Conservation (phyloP, 2,797 vertebrate species). For the Typhlichthys eigenmanni region DNA sequence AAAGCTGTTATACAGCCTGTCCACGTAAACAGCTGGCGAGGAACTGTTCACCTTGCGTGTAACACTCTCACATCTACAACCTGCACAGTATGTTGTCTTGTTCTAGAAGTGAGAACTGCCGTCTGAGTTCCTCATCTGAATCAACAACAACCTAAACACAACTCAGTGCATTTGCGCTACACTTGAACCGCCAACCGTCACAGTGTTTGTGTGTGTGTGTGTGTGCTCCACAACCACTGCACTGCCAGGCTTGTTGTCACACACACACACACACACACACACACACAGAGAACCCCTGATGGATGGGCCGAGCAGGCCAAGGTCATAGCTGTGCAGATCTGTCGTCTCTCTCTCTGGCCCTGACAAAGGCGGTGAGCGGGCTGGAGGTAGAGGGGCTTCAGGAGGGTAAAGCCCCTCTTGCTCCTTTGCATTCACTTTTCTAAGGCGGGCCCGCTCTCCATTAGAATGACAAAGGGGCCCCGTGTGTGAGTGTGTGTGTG, state of each 20-base stretch:
- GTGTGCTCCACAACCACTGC: slow-evolving; percentile 50
- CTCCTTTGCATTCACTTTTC: slow-evolving; percentile 80
- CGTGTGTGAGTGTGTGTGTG: slow-evolving; percentile 32
- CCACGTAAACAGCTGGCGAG: too few species aligned
- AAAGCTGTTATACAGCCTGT: too few species aligned
- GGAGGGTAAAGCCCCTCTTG: slow-evolving; percentile 73
- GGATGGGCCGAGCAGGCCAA: slow-evolving; percentile 81
- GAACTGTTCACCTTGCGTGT: too few species aligned
- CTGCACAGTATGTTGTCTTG: too few species aligned
- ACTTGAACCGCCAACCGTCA: slow-evolving; percentile 27
- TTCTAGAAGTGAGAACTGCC: too few species aligned
- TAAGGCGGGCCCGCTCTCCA: slow-evolving; percentile 66
- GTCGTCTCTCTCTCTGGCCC: slow-evolving; percentile 67
- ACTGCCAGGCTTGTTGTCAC: neutral
- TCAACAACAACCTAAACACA: neutral
- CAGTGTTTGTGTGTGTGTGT: slow-evolving; percentile 40
- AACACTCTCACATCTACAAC: too few species aligned
- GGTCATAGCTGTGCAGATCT: slow-evolving; percentile 79
- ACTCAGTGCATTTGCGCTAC: slow-evolving; percentile 56
- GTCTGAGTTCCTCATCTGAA: neutral
- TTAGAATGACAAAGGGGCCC: slow-evolving; percentile 78
- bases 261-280: slow-evolving; percentile 25
- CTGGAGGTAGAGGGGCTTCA: slow-evolving; percentile 73
- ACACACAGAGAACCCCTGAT: slow-evolving; percentile 67
- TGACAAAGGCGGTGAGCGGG: slow-evolving; percentile 76